These are phyloP conservation scores for Isurus oxyrinchus DNA, from an alignment of 2,113 vertebrate genomes.

Conservation along the genomic window DNA sequence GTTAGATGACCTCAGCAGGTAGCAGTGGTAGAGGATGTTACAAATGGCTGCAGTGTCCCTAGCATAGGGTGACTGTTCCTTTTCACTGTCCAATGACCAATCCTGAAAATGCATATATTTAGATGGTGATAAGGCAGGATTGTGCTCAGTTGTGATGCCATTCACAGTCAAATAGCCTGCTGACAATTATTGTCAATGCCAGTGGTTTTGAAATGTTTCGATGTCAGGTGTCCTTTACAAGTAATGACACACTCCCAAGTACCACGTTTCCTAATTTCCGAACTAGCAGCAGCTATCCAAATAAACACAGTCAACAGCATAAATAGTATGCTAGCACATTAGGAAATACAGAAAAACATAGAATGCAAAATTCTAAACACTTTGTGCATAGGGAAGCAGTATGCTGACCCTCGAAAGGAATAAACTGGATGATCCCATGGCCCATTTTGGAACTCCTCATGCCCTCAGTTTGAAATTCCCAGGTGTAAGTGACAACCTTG, in stretches of 20 bases:
- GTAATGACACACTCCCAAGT: not conserved
- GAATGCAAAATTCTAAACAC: not conserved
- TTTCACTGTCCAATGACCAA: not conserved
- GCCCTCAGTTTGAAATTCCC: not conserved
- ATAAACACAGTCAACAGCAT: not conserved
- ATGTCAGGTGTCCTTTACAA: not conserved
- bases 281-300: not conserved
- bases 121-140: not conserved
- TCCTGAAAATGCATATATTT: not conserved
- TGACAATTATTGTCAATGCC: not conserved
- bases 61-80: not conserved
- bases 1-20: not conserved
- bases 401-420: not conserved
- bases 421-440: not conserved
- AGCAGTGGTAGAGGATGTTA: not conserved
- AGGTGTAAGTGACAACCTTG: not conserved
- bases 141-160: not conserved
- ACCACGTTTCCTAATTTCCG: not conserved
- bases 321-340: not conserved
- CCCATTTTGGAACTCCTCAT: not conserved
- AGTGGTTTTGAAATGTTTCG: not conserved
- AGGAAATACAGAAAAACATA: not conserved
- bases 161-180: not conserved
- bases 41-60: not conserved
- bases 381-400: not conserved